Evolutionary conservation across 37 sponge, comb jelly and placozoan species (phyloP).

Genomic region (Bolinopsis microptera): DNA sequence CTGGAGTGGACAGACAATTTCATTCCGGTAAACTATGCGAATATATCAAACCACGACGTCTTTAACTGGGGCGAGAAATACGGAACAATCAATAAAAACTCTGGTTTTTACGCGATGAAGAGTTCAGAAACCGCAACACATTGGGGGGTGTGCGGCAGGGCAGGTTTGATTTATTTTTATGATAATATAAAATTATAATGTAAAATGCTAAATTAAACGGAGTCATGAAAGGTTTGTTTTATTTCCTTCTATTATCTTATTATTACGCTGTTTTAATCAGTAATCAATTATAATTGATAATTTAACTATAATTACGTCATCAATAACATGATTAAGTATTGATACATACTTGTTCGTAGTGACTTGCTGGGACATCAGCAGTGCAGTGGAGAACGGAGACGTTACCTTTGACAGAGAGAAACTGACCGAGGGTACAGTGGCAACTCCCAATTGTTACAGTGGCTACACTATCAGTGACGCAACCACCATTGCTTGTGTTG

Average conservation of each 20-base stretch:
- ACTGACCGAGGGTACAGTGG: not conserved
- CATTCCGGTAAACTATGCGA: constrained; percentile 8
- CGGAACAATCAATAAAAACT: constrained; percentile 40
- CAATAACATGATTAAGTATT: too few species aligned
- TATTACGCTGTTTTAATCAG: too few species aligned
- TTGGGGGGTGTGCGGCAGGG: constrained; percentile 36
- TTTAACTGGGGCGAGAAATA: not conserved
- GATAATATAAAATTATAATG: too few species aligned
- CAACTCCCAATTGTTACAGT: not conserved
- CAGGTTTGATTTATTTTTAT: too few species aligned
- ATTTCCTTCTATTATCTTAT: too few species aligned
- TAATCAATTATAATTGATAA: too few species aligned
- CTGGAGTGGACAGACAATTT: not conserved
- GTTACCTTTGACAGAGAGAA: not conserved
- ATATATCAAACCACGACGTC: not conserved
- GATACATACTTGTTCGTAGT: too few species aligned
- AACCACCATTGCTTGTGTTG: not conserved
- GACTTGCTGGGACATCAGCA: not conserved
- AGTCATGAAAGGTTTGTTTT: too few species aligned
- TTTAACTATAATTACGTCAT: too few species aligned
- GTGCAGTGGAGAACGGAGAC: not conserved
- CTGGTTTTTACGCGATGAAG: not conserved
- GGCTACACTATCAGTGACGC: not conserved
- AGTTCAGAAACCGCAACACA: not conserved
- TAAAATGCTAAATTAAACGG: too few species aligned